These are phyloP conservation scores for Plumapathes pennacea DNA, from an alignment of 92 coral and sea anemone genomes.

Conservation along the genomic window DNA sequence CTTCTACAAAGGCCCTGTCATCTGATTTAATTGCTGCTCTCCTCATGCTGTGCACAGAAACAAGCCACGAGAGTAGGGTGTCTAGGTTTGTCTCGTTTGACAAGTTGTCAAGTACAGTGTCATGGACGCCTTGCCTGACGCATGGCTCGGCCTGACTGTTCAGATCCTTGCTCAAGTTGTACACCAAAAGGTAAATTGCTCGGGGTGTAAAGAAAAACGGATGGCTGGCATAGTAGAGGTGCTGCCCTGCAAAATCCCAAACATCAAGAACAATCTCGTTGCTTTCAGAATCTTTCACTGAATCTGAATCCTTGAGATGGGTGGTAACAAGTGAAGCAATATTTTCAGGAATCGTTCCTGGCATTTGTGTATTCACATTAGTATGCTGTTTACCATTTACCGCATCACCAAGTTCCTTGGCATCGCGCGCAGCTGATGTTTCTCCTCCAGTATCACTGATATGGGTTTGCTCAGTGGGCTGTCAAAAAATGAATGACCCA, in stretches of 20 bases:
- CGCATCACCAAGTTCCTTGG: no score
- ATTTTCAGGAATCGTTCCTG: constrained; percentile 2
- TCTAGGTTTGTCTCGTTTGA: constrained; percentile 10
- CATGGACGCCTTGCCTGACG: constrained; percentile 7
- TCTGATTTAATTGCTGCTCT: no score
- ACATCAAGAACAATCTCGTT: constrained; percentile 1
- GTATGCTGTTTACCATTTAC: no score
- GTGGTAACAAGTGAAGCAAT: neutral
- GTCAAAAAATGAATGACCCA: no score
- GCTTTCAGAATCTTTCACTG: neutral
- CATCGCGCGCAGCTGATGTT: no score
- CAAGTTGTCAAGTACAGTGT: neutral
- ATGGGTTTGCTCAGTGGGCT: no score
- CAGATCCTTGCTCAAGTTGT: constrained; percentile 10
- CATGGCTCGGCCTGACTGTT: constrained; percentile 3
- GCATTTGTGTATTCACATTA: no score
- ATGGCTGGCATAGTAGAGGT: constrained; percentile 18
- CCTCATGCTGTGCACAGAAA: constrained; percentile 4
- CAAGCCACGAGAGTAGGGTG: constrained; percentile 8
- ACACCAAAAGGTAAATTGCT: constrained; percentile 9
- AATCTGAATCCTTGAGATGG: neutral
- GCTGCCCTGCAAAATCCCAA: constrained; percentile 28
- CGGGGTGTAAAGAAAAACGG: constrained; percentile 14
- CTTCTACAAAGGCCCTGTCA: no score
- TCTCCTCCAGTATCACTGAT: no score